A percentile compares a stretch with the other conserved stretches of the same genome.
These are phyloP conservation scores for Dryobotodes eremita DNA, from an alignment of 2,888 invertebrate species.

Conservation along the genomic window DNA sequence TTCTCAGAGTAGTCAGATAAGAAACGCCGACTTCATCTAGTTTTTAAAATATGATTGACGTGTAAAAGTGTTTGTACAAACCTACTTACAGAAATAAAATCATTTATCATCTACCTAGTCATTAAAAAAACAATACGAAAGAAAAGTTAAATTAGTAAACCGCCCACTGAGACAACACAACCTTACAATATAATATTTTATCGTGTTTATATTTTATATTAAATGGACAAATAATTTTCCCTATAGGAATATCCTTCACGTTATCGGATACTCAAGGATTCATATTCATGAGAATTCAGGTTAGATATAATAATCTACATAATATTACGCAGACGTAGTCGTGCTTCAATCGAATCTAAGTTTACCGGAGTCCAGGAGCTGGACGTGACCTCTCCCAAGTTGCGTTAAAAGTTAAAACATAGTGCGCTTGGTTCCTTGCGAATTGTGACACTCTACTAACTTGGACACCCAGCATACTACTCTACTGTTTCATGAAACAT, in stretches of 20 bases:
- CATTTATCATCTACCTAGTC: neutral
- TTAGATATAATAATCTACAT: slow-evolving; percentile 4
- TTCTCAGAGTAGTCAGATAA: too few species aligned
- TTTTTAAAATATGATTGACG: too few species aligned
- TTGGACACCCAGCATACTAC: too few species aligned
- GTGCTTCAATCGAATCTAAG: slow-evolving; percentile 24
- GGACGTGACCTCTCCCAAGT: neutral
- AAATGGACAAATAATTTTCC: neutral
- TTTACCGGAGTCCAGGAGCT: neutral
- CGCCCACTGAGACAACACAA: neutral
- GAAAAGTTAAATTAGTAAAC: too few species aligned
- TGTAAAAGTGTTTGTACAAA: too few species aligned
- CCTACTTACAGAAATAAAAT: too few species aligned
- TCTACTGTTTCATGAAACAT: neutral
- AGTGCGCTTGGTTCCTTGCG: neutral
- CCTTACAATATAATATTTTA: neutral
- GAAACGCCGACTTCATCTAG: too few species aligned
- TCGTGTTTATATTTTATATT: neutral
- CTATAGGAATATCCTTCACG: neutral
- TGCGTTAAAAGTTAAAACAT: slow-evolving; percentile 7
- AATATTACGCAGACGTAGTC: slow-evolving; percentile 2
- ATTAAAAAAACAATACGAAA: neutral
- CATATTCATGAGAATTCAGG: slow-evolving; percentile 21
- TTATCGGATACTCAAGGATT: slow-evolving; percentile 11
- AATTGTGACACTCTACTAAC: neutral